Conservation (phyloP, 2,888 invertebrate species). For the Alsophila aescularia region DNA sequence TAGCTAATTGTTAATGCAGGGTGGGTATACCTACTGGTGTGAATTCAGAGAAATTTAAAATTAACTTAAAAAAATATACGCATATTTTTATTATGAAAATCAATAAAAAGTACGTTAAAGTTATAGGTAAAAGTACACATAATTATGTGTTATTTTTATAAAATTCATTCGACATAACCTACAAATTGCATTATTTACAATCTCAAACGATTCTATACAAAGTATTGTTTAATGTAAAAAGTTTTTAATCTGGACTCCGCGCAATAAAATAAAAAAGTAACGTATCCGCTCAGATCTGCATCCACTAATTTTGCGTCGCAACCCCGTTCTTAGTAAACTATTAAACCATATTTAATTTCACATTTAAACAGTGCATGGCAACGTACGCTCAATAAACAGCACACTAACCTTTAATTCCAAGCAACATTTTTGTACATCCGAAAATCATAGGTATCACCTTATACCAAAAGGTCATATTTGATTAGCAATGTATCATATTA, state of each 20-base stretch:
- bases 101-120: too few relatives aligned
- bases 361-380: conserved; percentile 70
- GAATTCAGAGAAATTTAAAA: too few relatives aligned
- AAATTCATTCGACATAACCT: too few relatives aligned
- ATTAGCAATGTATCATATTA: neutral
- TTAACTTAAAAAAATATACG: too few relatives aligned
- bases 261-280: conserved; percentile 27
- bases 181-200: too few relatives aligned
- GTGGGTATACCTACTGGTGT: too few relatives aligned
- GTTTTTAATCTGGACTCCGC: neutral
- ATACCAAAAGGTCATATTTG: conserved; percentile 12
- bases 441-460: conserved; percentile 1
- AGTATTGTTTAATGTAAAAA: neutral
- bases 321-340: conserved; percentile 73
- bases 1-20: too few relatives aligned
- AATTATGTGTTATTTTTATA: too few relatives aligned
- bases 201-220: too few relatives aligned
- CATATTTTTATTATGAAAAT: too few relatives aligned
- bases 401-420: conserved; percentile 58
- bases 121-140: too few relatives aligned
- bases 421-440: conserved; percentile 47
- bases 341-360: conserved; percentile 78
- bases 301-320: conserved; percentile 51
- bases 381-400: conserved; percentile 73
- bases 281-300: neutral